A percentile compares a stretch with the other conserved stretches of the same genome.
phyloP scores from a whole-genome alignment of 1,140 invertebrate species.

The Brachionus calyciflorus region DNA sequence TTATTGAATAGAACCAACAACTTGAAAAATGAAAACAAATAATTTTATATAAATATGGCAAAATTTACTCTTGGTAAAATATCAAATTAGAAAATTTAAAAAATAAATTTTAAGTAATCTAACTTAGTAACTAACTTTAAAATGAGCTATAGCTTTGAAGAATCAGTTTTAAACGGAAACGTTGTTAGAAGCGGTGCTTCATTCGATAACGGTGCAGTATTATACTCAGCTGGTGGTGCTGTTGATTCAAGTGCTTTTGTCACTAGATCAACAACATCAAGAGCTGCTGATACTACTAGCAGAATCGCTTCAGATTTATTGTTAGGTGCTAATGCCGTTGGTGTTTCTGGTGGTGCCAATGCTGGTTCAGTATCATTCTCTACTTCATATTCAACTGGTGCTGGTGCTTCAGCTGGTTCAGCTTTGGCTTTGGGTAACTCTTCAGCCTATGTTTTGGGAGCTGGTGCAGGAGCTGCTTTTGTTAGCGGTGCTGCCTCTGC shows the following conservation, averaged over 20 bases:
- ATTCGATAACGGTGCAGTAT: not conserved
- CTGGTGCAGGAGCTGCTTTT: not conserved
- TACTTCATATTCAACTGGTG: not conserved
- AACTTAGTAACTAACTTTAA: too few relatives aligned
- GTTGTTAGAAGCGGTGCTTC: not conserved
- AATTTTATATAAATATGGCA: too few relatives aligned
- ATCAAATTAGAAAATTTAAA: too few relatives aligned
- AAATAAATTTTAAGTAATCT: too few relatives aligned
- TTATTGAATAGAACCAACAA: too few relatives aligned
- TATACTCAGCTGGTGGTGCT: not conserved
- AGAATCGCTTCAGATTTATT: not conserved
- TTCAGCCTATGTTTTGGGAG: not conserved
- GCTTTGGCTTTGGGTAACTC: not conserved
- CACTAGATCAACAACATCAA: not conserved
- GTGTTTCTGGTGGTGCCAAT: not conserved
- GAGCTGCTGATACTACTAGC: not conserved
- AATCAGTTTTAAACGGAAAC: not conserved
- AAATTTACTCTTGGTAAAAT: too few relatives aligned
- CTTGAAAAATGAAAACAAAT: too few relatives aligned
- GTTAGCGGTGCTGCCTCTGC: not conserved
- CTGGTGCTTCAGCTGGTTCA: not conserved
- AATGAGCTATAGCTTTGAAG: constrained; percentile 21
- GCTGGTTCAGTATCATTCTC: not conserved
- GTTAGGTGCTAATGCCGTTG: not conserved
- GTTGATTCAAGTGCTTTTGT: not conserved